Conservation (phyloP, 2,888 invertebrate species). For the Leucophenga montana region DNA sequence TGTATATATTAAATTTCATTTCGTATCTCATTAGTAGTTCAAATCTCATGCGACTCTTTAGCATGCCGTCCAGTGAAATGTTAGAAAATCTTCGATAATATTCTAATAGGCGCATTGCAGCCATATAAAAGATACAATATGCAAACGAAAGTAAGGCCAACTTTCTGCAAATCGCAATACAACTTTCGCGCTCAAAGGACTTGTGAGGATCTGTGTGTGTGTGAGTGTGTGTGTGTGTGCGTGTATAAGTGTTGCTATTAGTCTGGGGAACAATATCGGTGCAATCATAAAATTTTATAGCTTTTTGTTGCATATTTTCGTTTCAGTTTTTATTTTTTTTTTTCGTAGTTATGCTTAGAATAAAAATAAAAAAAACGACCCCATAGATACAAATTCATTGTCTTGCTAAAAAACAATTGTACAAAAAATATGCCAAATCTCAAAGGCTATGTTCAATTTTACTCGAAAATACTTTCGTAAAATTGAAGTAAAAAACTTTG, state of each 20-base stretch:
- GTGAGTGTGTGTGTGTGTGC: not conserved
- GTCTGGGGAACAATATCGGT: constrained; percentile 42
- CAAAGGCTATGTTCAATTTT: constrained; percentile 20
- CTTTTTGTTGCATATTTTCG: constrained; percentile 23
- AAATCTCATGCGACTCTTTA: not conserved
- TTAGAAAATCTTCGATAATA: not conserved
- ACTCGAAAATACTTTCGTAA: constrained; percentile 20
- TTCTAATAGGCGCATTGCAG: constrained; percentile 9
- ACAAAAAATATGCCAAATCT: constrained; percentile 15
- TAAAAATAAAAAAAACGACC: not conserved
- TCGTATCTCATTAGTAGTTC: too few relatives aligned
- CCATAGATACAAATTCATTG: too few relatives aligned
- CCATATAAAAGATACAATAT: not conserved
- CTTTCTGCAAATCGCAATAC: too few relatives aligned
- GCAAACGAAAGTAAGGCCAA: too few relatives aligned
- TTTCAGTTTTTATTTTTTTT: constrained; percentile 8
- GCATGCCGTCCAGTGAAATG: not conserved
- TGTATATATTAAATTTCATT: too few relatives aligned
- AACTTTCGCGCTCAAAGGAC: too few relatives aligned
- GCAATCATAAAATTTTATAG: constrained; percentile 47
- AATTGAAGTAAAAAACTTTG: constrained; percentile 28
- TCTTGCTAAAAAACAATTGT: not conserved
- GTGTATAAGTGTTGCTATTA: constrained; percentile 6
- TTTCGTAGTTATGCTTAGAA: not conserved
- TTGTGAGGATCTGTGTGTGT: too few relatives aligned